These are phyloP conservation scores for Uloborus plumipes DNA, from an alignment of 2,888 invertebrate genomes.

Conservation along the genomic window DNA sequence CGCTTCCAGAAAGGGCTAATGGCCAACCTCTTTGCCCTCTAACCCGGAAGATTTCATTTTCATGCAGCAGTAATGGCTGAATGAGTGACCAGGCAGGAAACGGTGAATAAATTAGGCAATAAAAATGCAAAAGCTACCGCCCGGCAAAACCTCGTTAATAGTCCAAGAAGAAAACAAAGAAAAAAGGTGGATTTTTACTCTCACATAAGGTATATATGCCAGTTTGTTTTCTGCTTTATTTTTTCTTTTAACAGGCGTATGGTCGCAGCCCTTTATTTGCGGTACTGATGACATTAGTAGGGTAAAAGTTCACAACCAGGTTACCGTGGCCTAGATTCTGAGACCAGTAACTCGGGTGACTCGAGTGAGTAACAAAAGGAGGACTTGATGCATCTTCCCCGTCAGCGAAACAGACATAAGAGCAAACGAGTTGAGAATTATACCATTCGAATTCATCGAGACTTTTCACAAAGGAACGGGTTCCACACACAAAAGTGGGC, in stretches of 20 bases:
- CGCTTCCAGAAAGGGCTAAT: slow-evolving; percentile 23
- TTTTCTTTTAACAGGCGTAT: slow-evolving; percentile 1
- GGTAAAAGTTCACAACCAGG: slow-evolving; percentile 54
- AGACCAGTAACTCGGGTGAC: slow-evolving; percentile 20
- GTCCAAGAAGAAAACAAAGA: slow-evolving; percentile 17
- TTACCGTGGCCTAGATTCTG: slow-evolving; percentile 45
- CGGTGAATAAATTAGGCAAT: slow-evolving; percentile 6
- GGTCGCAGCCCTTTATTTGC: slow-evolving; percentile 8
- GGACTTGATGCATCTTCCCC: neutral
- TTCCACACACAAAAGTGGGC: slow-evolving; percentile 41
- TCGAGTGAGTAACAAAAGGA: neutral
- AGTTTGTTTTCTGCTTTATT: too few species aligned
- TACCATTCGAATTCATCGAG: too few species aligned
- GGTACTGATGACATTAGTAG: slow-evolving; percentile 45
- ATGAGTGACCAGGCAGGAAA: too few species aligned
- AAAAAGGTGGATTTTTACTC: slow-evolving; percentile 3
- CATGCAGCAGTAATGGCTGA: neutral
- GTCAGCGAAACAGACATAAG: too few species aligned
- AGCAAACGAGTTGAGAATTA: too few species aligned
- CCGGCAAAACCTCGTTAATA: slow-evolving; percentile 32
- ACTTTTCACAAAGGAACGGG: neutral
- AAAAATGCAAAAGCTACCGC: slow-evolving; percentile 4
- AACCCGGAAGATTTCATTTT: slow-evolving; percentile 32
- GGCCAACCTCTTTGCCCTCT: slow-evolving; percentile 34
- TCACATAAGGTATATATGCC: too few species aligned